phyloP scores from a whole-genome alignment of 2,888 invertebrate genomes.

The Ctena decussata region DNA sequence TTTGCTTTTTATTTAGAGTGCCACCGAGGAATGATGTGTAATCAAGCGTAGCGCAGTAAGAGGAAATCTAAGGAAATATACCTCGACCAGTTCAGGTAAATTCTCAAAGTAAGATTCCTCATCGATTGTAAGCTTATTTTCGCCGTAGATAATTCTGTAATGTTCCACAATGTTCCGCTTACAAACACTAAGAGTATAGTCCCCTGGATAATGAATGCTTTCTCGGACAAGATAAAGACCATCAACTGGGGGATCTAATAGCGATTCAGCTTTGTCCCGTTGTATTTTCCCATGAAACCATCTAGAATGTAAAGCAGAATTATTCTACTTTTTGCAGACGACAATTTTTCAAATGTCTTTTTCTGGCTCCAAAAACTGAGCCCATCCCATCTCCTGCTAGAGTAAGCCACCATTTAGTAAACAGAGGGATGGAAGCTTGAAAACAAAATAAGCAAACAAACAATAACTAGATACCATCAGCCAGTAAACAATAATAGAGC shows the following conservation, averaged over 20 bases:
- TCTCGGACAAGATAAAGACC: slow-evolving; percentile 99
- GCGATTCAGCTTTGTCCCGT: slow-evolving; percentile 96
- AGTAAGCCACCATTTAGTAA: too few relatives aligned
- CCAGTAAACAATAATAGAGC: neutral
- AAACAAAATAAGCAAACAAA: neutral
- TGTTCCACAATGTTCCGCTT: slow-evolving; percentile 97
- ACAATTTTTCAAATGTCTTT: too few relatives aligned
- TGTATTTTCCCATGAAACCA: slow-evolving; percentile 99
- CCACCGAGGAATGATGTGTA: too few relatives aligned
- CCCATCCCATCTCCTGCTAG: too few relatives aligned
- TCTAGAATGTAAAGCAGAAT: slow-evolving; percentile 88
- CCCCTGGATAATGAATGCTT: slow-evolving; percentile 99
- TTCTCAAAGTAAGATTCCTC: slow-evolving; percentile 99
- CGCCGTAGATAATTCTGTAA: slow-evolving; percentile 94
- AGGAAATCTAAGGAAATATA: slow-evolving; percentile 85
- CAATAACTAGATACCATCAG: neutral
- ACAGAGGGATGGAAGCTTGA: neutral
- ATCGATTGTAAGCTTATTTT: slow-evolving; percentile 97
- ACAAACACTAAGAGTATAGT: slow-evolving; percentile 97
- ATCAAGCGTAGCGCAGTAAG: neutral
- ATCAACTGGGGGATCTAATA: slow-evolving; percentile 90
- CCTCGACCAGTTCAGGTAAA: slow-evolving; percentile 96
- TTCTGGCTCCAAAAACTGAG: too few relatives aligned
- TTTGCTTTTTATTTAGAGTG: too few relatives aligned
- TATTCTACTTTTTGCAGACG: too few relatives aligned